Conservation (phyloP, 2,888 invertebrate species). For the Apantesis nais region DNA sequence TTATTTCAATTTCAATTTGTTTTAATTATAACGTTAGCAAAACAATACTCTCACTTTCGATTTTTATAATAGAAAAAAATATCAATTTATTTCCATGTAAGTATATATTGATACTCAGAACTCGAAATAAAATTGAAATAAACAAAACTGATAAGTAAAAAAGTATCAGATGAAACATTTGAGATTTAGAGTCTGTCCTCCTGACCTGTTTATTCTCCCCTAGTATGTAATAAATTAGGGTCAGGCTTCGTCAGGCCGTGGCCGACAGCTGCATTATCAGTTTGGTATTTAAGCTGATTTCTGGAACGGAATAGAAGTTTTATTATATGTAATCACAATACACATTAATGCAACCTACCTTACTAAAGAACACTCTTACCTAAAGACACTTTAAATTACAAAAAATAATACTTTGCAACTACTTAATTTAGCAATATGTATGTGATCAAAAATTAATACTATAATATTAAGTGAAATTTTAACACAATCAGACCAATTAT, state of each 20-base stretch:
- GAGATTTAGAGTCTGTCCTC: background rate
- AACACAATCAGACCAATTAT: background rate
- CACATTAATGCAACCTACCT: background rate
- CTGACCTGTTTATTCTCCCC: background rate
- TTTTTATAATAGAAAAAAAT: background rate
- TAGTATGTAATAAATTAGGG: background rate
- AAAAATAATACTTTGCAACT: background rate
- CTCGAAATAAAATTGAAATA: background rate
- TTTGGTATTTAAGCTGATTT: background rate
- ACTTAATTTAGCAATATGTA: too few relatives aligned
- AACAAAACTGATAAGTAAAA: background rate
- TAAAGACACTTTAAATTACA: background rate
- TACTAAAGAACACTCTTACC: background rate
- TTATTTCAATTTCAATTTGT: background rate
- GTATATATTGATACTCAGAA: background rate
- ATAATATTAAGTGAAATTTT: background rate
- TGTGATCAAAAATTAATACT: too few relatives aligned
- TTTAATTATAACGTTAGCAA: background rate
- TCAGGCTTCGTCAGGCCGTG: background rate
- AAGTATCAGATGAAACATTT: background rate
- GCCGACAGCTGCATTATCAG: background rate
- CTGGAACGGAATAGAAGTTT: background rate
- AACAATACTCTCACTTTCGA: background rate
- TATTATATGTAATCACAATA: too few relatives aligned
- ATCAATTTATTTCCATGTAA: background rate